Conservation (phyloP, 2,113 vertebrate genomes). For the Ophiodon elongatus region DNA sequence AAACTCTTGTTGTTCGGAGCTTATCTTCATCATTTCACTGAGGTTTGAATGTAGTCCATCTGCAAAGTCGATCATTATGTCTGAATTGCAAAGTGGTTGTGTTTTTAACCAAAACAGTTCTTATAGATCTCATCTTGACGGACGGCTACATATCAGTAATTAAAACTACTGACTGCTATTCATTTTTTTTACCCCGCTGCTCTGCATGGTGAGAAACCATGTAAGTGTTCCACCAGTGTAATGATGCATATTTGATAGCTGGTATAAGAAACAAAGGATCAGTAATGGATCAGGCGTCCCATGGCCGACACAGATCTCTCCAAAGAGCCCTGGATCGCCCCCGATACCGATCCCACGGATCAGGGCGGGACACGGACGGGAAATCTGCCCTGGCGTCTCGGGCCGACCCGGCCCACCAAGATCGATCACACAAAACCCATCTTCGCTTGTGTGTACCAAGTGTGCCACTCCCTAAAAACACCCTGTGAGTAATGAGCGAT, state of each 20-base stretch:
- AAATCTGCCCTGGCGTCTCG: too few relatives aligned
- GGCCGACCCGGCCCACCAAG: too few relatives aligned
- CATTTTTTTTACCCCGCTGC: conserved; percentile 27
- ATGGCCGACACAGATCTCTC: background rate
- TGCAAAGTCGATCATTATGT: background rate
- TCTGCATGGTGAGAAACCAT: conserved; percentile 46
- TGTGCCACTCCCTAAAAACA: too few relatives aligned
- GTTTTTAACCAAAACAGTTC: too few relatives aligned
- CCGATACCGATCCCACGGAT: background rate
- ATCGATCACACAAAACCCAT: too few relatives aligned
- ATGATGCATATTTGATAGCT: conserved; percentile 58
- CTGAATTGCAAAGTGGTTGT: background rate
- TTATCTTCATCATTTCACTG: background rate
- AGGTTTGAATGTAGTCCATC: too few relatives aligned
- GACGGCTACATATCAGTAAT: conserved; percentile 44
- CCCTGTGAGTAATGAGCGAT: background rate
- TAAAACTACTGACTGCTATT: conserved; percentile 5
- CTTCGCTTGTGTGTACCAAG: too few relatives aligned
- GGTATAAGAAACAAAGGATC: conserved; percentile 21
- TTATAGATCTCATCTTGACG: conserved; percentile 6
- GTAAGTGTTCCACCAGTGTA: conserved; percentile 43
- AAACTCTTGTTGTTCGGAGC: background rate
- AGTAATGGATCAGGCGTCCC: conserved; percentile 24
- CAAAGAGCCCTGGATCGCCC: background rate
- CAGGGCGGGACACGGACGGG: too few relatives aligned